These are phyloP conservation scores for Coleophora deauratella DNA, from an alignment of 2,888 invertebrate genomes.

Conservation along the genomic window DNA sequence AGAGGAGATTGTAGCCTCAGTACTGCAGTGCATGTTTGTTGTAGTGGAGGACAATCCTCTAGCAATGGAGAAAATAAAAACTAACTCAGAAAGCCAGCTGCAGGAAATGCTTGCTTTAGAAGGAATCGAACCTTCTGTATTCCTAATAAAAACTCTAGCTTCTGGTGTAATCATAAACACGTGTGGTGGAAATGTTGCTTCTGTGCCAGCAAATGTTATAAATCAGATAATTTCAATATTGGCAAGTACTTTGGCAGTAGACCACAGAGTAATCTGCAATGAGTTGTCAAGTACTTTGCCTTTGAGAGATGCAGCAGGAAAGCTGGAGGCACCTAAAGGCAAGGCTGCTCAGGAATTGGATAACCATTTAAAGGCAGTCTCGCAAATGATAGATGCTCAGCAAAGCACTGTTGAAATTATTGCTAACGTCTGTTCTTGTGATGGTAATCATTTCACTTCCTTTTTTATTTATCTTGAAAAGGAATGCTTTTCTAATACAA, in stretches of 20 bases:
- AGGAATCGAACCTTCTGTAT: conserved; percentile 46
- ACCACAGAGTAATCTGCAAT: conserved; percentile 66
- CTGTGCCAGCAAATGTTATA: conserved; percentile 56
- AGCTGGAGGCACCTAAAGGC: conserved; percentile 39
- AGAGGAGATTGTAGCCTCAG: conserved; percentile 68
- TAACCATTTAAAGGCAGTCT: conserved; percentile 60
- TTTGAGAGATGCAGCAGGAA: conserved; percentile 39
- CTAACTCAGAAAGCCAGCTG: conserved; percentile 56
- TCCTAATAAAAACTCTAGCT: conserved; percentile 71
- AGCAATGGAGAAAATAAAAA: conserved; percentile 70
- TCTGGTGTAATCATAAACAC: conserved; percentile 75
- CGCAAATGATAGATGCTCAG: conserved; percentile 77
- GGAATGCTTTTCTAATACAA: too few relatives aligned
- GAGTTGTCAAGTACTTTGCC: conserved; percentile 65
- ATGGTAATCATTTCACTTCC: conserved; percentile 54
- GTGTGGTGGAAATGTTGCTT: conserved; percentile 50
- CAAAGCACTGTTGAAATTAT: conserved; percentile 80
- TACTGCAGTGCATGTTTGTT: conserved; percentile 80
- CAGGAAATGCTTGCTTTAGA: conserved; percentile 52
- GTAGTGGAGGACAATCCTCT: conserved; percentile 80
- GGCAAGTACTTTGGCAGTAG: conserved; percentile 65
- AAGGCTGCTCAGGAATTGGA: conserved; percentile 55
- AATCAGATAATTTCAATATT: conserved; percentile 67
- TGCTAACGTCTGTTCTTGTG: conserved; percentile 80
- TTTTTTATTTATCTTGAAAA: too few relatives aligned